Percentiles rank a stretch among this genome's conserved stretches.
phyloP scores from a whole-genome alignment of 1,140 invertebrate species.

The Rhizoglyphus robini region DNA sequence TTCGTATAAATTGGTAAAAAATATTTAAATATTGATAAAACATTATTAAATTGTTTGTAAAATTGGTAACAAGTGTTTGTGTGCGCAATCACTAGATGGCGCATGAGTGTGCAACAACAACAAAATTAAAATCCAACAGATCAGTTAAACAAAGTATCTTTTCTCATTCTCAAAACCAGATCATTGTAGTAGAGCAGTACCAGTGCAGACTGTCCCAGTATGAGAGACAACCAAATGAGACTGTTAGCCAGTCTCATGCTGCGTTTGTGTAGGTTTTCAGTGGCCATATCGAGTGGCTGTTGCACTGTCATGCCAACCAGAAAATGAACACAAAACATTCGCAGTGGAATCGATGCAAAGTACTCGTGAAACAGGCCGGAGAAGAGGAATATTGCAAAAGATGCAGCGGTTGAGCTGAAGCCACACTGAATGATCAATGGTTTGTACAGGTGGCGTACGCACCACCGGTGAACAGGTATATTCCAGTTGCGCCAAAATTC shows the following conservation, averaged over 20 bases:
- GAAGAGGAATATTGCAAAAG: background rate
- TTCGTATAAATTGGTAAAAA: too few species aligned
- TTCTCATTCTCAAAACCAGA: background rate
- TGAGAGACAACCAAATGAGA: background rate
- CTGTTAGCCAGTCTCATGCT: background rate
- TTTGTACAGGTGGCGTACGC: background rate
- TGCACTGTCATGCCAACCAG: background rate
- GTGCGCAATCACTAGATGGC: too few species aligned
- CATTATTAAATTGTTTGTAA: too few species aligned
- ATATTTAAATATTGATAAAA: too few species aligned
- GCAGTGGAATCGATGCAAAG: background rate
- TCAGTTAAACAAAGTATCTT: too few species aligned
- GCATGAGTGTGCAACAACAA: too few species aligned
- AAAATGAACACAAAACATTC: background rate
- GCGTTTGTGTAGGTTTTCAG: background rate
- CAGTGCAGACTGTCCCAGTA: background rate
- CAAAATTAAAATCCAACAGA: too few species aligned
- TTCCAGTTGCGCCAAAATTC: constrained; percentile 11
- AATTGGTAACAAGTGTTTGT: too few species aligned
- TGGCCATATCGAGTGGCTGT: background rate
- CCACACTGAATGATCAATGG: background rate
- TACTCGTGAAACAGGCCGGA: constrained; percentile 14
- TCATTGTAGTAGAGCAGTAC: constrained; percentile 6
- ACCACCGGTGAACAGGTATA: background rate
- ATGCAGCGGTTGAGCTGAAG: background rate